Evolutionary conservation across 2,888 invertebrate species (phyloP), one percentile per base, ranked within the genome.

Genomic region (Neoascia interrupta): DNA sequence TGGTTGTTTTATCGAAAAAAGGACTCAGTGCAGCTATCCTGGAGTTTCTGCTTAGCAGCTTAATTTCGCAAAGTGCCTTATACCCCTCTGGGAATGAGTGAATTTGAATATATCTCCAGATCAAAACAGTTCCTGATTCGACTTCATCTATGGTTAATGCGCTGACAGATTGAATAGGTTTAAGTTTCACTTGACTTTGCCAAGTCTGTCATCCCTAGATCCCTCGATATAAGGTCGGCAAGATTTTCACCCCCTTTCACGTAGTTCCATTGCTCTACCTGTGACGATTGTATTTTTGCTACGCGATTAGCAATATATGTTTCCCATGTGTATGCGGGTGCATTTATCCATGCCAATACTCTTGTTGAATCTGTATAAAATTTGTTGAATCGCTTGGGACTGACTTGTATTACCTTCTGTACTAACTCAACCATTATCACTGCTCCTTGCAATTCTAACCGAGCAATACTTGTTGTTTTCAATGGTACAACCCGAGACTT

Each of bases 271-370:
- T 39, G 18, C 3, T 36, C 16, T 16, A 15, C n/a, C 28, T 39
- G 31, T 10, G 64, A 18, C 26, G 43, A 13, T 64, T 53, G 41
- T 10, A 64, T 64, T 15, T 64, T 28, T 18, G 23, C 28, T n/a
- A 16, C n/a, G n/a, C n/a, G n/a, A 26, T 39, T 23, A 13, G 49
- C 21, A 21, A 56, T 31, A 13, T 31, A 41, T 18, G 54, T 39
- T 26, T 54, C 54, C 54, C 39, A 39, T 11, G 39, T 39, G 21
- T 39, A 41, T 1, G 54, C 39, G 2, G 28, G 28, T 26, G 49
- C 28, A 31, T 6, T 16, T 26, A 54, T 39, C 54, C 39, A 54
- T 4, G 54, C 54, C n/a, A 39, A 5, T 36, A 37, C 54, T 16
- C n/a, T 39, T 6, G 54, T 54, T 8, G 54, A 54, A 8, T 54